phyloP scores from a whole-genome alignment of 2,113 vertebrate genomes.

The Phasianus colchicus region DNA sequence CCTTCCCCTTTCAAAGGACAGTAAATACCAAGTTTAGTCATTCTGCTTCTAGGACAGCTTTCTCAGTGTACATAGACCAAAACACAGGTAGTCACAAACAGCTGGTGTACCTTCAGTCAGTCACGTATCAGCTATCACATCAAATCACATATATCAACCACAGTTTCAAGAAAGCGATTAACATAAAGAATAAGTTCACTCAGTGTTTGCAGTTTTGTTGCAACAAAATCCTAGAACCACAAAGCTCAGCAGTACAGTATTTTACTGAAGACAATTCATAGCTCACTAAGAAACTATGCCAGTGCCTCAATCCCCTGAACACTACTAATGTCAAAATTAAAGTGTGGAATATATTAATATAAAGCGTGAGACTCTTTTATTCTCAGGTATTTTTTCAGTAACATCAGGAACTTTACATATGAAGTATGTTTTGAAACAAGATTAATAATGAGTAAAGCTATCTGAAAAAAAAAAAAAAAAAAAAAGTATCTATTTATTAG shows the following conservation, averaged over 20 bases:
- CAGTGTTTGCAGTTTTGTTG: not conserved
- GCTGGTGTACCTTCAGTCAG: not conserved
- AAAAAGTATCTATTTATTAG: not conserved
- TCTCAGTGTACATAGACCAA: not conserved
- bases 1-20: not conserved
- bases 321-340: not conserved
- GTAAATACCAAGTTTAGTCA: not conserved
- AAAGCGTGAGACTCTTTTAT: not conserved
- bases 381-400: not conserved
- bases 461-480: not conserved
- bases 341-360: not conserved
- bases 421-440: constrained; percentile 11
- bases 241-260: not conserved
- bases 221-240: not conserved
- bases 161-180: not conserved
- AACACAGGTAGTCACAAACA: not conserved
- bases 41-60: not conserved
- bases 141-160: not conserved
- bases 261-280: not conserved
- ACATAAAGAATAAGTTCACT: not conserved
- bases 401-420: not conserved
- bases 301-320: not conserved
- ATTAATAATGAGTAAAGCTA: not conserved
- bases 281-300: not conserved
- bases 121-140: not conserved